A percentile compares a stretch with the other conserved stretches of the same genome.
Conservation (phyloP, 2,113 vertebrate species). For the Ailuropoda melanoleuca region DNA sequence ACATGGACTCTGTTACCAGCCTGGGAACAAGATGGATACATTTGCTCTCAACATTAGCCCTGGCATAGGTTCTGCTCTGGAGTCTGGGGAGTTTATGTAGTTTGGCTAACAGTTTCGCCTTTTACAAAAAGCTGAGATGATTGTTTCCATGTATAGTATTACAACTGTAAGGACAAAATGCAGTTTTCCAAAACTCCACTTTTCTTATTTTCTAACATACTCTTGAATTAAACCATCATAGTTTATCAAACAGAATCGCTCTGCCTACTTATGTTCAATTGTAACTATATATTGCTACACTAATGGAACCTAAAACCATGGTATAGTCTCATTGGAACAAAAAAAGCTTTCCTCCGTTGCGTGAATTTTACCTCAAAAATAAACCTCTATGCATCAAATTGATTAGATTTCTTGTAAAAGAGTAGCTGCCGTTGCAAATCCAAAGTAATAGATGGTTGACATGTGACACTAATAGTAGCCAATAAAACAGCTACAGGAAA, state of each 20-base stretch:
- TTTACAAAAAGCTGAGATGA: conserved; percentile 50
- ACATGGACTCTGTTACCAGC: conserved; percentile 33
- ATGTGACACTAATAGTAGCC: conserved; percentile 75
- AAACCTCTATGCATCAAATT: conserved; percentile 60
- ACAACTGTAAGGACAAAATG: conserved; percentile 30
- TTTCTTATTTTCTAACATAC: conserved; percentile 52
- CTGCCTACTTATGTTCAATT: not conserved
- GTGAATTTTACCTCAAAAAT: conserved; percentile 65
- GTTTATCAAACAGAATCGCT: not conserved
- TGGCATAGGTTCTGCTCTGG: conserved; percentile 19
- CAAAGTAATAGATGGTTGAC: conserved; percentile 77
- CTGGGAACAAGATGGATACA: conserved; percentile 38
- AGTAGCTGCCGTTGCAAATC: conserved; percentile 77
- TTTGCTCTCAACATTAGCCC: conserved; percentile 37
- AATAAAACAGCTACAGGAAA: conserved; percentile 74
- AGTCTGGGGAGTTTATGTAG: conserved; percentile 34
- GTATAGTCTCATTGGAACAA: conserved; percentile 39
- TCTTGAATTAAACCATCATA: conserved; percentile 55
- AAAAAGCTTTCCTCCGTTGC: conserved; percentile 26
- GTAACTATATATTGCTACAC: conserved; percentile 8
- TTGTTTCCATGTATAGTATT: conserved; percentile 52
- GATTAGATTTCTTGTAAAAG: conserved; percentile 76
- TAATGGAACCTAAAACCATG: conserved; percentile 51
- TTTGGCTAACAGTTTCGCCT: conserved; percentile 24
- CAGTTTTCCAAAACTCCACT: conserved; percentile 34